phyloP scores from a whole-genome alignment of 1,140 invertebrate species.

The Ceratosolen solmsi region DNA sequence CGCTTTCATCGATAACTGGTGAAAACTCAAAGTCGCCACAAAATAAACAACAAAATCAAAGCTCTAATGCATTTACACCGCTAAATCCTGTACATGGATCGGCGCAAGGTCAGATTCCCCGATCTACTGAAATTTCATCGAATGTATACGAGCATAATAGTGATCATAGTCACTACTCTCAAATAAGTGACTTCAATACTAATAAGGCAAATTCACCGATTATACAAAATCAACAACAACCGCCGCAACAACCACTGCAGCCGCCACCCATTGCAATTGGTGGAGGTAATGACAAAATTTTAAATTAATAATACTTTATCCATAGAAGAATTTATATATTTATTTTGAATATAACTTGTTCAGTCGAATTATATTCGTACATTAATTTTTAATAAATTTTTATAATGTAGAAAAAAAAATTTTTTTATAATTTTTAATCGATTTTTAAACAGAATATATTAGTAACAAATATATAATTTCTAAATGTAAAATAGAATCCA shows the following conservation, averaged over 20 bases:
- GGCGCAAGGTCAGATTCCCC: background rate
- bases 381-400: too few relatives aligned
- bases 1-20: conserved; percentile 61
- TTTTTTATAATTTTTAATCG: too few relatives aligned
- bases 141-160: background rate
- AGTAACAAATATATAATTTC: too few relatives aligned
- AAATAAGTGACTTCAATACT: conserved; percentile 17
- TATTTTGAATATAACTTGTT: too few relatives aligned
- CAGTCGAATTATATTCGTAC: too few relatives aligned
- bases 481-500: too few relatives aligned
- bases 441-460: too few relatives aligned
- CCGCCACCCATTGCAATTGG: background rate
- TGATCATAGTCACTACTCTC: conserved; percentile 1
- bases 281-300: background rate
- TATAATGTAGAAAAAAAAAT: too few relatives aligned
- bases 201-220: background rate
- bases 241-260: background rate
- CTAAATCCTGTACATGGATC: background rate
- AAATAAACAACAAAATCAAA: background rate
- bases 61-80: background rate
- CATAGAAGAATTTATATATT: too few relatives aligned
- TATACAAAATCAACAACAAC: background rate
- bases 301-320: background rate
- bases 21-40: conserved; percentile 31
- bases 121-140: conserved; percentile 29